phyloP scores from a whole-genome alignment of 1,140 invertebrate genomes.

The Pissodes strobi region DNA sequence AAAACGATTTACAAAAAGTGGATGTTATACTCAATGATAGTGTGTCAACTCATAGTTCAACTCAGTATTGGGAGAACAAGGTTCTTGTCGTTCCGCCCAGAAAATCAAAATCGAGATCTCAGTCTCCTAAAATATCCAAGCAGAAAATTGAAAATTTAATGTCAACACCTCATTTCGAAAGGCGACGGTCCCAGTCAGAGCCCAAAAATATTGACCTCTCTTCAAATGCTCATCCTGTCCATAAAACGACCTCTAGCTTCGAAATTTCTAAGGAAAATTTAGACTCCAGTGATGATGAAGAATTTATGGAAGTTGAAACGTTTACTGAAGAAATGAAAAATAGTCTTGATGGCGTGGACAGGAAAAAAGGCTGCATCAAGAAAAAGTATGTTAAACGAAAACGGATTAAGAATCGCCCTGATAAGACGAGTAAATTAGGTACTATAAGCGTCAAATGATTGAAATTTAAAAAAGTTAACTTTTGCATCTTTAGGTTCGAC shows the following conservation, averaged over 20 bases:
- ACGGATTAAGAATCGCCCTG: background rate
- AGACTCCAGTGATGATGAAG: background rate
- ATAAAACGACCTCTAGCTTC: slow-evolving; percentile 3
- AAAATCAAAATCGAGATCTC: slow-evolving; percentile 27
- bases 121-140: background rate
- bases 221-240: background rate
- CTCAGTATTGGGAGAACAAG: slow-evolving; percentile 38
- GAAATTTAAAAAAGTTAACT: background rate
- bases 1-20: slow-evolving; percentile 16
- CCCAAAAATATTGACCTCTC: background rate
- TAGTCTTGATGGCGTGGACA: slow-evolving; percentile 35
- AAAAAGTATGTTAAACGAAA: slow-evolving; percentile 23
- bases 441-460: background rate
- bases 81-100: slow-evolving; percentile 23
- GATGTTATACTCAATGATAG: slow-evolving; percentile 28
- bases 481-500: background rate
- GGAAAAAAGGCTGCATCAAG: slow-evolving; percentile 23
- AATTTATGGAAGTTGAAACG: slow-evolving; percentile 1
- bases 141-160: background rate
- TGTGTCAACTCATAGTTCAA: slow-evolving; percentile 26
- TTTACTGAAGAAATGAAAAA: slow-evolving; percentile 34
- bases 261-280: background rate
- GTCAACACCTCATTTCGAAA: background rate
- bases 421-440: background rate
- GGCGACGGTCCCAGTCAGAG: slow-evolving; percentile 6